These are phyloP conservation scores for Catagonus wagneri DNA, from an alignment of 2,113 vertebrate species.

Conservation along the genomic window DNA sequence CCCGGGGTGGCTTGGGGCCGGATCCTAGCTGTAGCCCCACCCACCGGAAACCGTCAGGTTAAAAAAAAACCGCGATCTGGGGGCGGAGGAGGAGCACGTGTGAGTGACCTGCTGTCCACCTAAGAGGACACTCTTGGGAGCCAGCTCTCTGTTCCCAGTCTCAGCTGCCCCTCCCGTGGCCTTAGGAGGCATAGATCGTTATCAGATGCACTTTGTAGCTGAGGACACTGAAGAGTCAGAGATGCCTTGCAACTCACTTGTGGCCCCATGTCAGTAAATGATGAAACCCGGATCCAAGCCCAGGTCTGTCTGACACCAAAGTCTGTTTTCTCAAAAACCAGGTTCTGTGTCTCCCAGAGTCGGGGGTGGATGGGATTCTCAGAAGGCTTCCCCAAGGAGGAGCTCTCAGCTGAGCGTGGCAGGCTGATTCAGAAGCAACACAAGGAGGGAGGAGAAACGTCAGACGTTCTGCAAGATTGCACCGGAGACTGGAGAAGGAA, in stretches of 20 bases:
- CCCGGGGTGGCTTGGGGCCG: rapidly evolving
- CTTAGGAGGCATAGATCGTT: too few relatives aligned
- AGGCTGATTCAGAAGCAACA: neutral
- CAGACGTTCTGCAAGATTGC: neutral
- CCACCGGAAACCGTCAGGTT: neutral
- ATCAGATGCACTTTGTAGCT: neutral
- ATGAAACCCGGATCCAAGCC: neutral
- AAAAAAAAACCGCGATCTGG: neutral
- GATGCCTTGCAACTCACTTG: neutral
- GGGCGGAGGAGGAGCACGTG: neutral
- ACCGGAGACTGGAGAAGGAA: neutral
- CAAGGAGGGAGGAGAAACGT: neutral
- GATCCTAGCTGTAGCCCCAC: neutral
- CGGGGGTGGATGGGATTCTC: neutral
- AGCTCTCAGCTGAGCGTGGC: neutral
- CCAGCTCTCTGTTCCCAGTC: rapidly evolving
- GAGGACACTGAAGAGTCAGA: neutral
- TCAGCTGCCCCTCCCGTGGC: neutral
- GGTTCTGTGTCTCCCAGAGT: neutral
- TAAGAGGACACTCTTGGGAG: rapidly evolving
- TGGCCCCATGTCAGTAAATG: neutral
- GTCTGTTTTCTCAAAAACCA: neutral
- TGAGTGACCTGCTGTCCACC: too few relatives aligned
- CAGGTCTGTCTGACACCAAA: neutral
- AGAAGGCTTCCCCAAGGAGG: neutral